Conservation (phyloP, 30 jellyfish, hydroid and myxozoan species). For the Chrysaora quinquecirrha region DNA sequence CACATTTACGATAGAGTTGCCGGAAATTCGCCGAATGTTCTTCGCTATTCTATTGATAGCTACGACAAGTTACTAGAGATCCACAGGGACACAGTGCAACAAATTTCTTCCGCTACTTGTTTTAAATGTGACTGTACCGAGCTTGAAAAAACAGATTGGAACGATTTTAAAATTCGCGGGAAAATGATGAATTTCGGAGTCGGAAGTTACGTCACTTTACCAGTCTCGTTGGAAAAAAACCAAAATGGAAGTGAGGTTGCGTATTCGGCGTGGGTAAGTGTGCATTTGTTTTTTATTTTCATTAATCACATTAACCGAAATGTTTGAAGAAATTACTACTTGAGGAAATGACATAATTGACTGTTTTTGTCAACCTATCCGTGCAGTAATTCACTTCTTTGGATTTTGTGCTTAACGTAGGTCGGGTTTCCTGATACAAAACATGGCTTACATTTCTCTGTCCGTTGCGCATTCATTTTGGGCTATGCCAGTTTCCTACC, state of each 20-base stretch:
- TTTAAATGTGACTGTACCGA: conserved; percentile 72
- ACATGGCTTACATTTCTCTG: no score
- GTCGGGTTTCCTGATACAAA: no score
- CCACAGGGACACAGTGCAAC: conserved; percentile 78
- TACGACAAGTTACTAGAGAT: conserved; percentile 77
- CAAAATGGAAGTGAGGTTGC: conserved; percentile 19
- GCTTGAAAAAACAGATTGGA: conserved; percentile 52
- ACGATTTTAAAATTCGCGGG: conserved; percentile 74
- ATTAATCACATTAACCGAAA: no score
- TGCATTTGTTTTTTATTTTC: background rate
- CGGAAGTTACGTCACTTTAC: conserved; percentile 77
- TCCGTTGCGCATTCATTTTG: no score
- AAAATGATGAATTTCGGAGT: conserved; percentile 75
- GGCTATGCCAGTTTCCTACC: no score
- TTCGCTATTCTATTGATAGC: conserved; percentile 73
- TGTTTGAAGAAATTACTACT: no score
- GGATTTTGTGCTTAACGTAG: no score
- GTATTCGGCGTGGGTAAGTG: conserved; percentile 95
- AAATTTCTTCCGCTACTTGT: conserved; percentile 76
- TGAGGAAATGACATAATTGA: no score
- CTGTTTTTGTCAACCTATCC: no score
- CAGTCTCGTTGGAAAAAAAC: conserved; percentile 54
- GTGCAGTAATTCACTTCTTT: no score
- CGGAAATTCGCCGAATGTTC: conserved; percentile 25
- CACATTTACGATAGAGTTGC: conserved; percentile 32